These are phyloP conservation scores for Glossosoma conforme DNA, from an alignment of 1,140 invertebrate species.

Conservation along the genomic window DNA sequence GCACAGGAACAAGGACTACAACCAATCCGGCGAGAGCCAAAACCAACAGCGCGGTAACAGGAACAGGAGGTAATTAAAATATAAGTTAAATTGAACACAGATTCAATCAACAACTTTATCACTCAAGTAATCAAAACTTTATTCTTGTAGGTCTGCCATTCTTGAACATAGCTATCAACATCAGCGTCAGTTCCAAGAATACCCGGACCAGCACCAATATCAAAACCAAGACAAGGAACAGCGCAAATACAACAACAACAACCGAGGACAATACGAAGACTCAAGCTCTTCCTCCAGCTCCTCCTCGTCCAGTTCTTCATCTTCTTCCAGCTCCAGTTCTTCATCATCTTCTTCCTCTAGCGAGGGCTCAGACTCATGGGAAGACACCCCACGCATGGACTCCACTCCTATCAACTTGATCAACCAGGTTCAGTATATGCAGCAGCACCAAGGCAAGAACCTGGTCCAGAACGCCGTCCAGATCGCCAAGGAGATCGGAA, in stretches of 20 bases:
- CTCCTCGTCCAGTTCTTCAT: conserved; percentile 22
- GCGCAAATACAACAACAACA: not conserved
- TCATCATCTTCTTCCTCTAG: conserved; percentile 29
- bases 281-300: conserved; percentile 23
- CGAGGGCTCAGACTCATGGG: conserved; percentile 28
- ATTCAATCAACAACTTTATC: too few species aligned
- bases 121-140: too few species aligned
- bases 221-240: conserved; percentile 6
- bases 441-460: conserved; percentile 32
- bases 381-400: conserved; percentile 13
- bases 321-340: conserved; percentile 19
- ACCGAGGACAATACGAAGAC: not conserved
- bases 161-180: too few species aligned
- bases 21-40: not conserved
- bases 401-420: conserved; percentile 6
- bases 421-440: conserved; percentile 25
- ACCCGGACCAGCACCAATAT: not conserved
- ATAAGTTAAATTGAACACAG: too few species aligned
- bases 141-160: too few species aligned
- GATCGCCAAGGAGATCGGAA: conserved; percentile 51
- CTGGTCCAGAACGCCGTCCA: conserved; percentile 39
- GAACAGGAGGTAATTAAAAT: not conserved
- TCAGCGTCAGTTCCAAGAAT: conserved; percentile 6
- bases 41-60: conserved; percentile 30
- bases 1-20: not conserved